Base-by-base conservation (phyloP, 2,113 vertebrate genomes). In the Hemibagrus wyckioides region DNA sequence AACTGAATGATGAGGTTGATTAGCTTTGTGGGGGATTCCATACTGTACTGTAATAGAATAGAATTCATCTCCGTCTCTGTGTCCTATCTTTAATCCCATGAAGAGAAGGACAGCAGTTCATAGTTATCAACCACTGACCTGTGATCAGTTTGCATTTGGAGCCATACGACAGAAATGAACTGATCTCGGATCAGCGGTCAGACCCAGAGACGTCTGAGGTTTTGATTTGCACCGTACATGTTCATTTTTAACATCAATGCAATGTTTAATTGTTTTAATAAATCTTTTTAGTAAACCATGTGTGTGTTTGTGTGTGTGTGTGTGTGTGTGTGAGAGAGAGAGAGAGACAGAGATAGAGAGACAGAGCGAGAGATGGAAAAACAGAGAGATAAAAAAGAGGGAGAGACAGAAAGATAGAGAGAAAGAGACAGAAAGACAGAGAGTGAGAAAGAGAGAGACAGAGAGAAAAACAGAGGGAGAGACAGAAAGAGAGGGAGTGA, bases 181-280 rank as follows among this genome's bases (percentile, higher is more conserved):
- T 44, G 71, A 41, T 25, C 39, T 73, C 69, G 11, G 69, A 6
- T 75, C 39, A 75, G 21, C 71, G 25, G 39, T 73, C 19, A 3
- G 25, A 25, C 21, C 21, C 21, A 1, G 69, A 73, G 69, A 21
- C 6, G 0, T 71, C 19, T 71, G 2, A 48, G 63, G 8, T 44
- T 44, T 75, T 75, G 44, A 50, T n/a, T 25, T 48, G 13, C 4
- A 44, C 14, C 39, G 39, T 75, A 48, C 25, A 6, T 75, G 39
- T 25, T 75, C 1, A 6, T 44, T n/a, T 57, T 71, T 59, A 73
- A 76, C 28, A 30, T 30, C n/a, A 11, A 11, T 85, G 76, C 76
- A 86, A 13, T 48, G 52, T 84, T 14, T 21, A 17, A 54, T 77
- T 15, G 80, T 77, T 83, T 52, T 83, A 90, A 90, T 93, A 89